Conservation (phyloP, 2,797 vertebrate species). For the Labeo calbasu region DNA sequence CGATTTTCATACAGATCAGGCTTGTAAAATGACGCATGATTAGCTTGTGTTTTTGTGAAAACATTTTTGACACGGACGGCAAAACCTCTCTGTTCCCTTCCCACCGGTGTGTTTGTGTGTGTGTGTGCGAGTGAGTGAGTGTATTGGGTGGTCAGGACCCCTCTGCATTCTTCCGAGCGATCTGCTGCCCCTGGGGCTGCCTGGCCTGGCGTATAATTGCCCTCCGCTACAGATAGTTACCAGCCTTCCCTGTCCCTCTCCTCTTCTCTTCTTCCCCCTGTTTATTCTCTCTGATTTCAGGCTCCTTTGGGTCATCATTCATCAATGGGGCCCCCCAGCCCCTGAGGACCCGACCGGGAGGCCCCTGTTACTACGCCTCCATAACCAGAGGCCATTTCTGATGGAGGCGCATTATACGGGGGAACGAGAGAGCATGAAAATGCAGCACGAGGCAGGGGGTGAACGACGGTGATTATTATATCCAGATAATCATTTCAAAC, state of each 20-base stretch:
- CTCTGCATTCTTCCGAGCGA: conserved; percentile 56
- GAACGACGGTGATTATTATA: conserved; percentile 81
- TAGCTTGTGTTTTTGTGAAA: conserved; percentile 1
- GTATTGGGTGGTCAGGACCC: conserved; percentile 58
- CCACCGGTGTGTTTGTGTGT: conserved; percentile 24
- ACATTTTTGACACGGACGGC: neutral
- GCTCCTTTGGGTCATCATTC: conserved; percentile 78
- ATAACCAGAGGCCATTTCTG: conserved; percentile 81
- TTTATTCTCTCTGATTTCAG: conserved; percentile 81
- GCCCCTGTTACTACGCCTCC: conserved; percentile 67
- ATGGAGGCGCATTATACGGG: conserved; percentile 72
- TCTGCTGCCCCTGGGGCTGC: conserved; percentile 65
- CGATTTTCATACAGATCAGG: neutral
- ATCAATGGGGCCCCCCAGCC: conserved; percentile 68
- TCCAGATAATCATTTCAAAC: conserved; percentile 93
- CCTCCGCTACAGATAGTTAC: conserved; percentile 65
- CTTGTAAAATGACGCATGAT: neutral
- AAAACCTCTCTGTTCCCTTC: conserved; percentile 15
- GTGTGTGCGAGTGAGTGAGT: conserved; percentile 41
- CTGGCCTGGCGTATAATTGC: conserved; percentile 68
- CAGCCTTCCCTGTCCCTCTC: conserved; percentile 58
- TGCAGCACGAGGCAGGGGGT: conserved; percentile 63
- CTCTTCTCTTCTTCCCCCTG: conserved; percentile 66
- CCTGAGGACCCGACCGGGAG: conserved; percentile 63
- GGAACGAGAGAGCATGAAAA: conserved; percentile 38